These are phyloP conservation scores for Muschampia plurimacula DNA, from an alignment of 2,888 invertebrate genomes.

Conservation along the genomic window DNA sequence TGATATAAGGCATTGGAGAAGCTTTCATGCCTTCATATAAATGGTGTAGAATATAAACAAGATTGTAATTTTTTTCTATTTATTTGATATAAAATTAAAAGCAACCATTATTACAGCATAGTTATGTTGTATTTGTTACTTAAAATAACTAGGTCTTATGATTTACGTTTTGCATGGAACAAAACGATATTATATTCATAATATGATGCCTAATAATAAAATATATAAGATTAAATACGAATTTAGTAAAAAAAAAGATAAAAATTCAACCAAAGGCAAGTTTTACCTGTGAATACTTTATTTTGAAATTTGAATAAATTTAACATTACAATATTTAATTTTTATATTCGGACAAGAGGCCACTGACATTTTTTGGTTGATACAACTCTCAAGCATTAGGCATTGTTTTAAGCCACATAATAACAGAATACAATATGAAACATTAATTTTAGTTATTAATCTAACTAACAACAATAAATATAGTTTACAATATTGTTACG, in stretches of 20 bases:
- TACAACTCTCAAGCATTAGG: conserved; percentile 15
- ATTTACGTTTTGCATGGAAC: conserved; percentile 44
- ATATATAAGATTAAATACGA: conserved; percentile 6
- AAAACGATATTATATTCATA: conserved; percentile 13
- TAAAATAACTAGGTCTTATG: conserved; percentile 61
- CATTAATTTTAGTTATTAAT: conserved; percentile 19
- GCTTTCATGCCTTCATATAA: not conserved
- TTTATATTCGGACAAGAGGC: conserved; percentile 6
- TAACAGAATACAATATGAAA: conserved; percentile 5
- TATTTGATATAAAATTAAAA: conserved; percentile 83
- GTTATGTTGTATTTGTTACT: conserved; percentile 66
- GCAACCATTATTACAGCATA: conserved; percentile 81
- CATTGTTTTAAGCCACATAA: conserved; percentile 26
- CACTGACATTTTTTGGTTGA: not conserved
- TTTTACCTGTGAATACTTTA: conserved; percentile 4
- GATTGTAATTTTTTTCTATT: conserved; percentile 58
- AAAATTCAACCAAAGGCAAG: conserved; percentile 28
- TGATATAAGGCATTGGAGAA: not conserved
- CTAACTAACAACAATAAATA: conserved; percentile 36
- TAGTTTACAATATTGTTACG: conserved; percentile 30
- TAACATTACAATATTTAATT: not conserved
- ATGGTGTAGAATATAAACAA: conserved; percentile 13
- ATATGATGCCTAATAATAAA: conserved; percentile 19
- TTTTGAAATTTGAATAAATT: not conserved
- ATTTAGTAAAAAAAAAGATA: conserved; percentile 29